Percentiles rank a stretch among this genome's conserved stretches.
Evolutionary conservation across 2,797 vertebrate species (phyloP).

Genomic region (Schizothorax lantsangensis): DNA sequence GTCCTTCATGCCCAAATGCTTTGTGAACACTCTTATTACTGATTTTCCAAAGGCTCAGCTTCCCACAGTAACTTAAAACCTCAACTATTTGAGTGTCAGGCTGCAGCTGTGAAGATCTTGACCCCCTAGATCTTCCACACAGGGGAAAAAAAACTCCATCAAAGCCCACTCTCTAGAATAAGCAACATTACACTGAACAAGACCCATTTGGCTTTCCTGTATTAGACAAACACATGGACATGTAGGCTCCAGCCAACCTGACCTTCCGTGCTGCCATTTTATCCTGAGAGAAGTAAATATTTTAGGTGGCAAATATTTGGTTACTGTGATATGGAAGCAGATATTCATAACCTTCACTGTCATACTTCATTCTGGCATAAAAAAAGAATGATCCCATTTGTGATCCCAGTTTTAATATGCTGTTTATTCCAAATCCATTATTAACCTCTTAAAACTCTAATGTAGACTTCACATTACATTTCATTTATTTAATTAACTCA

Average conservation of each 20-base stretch:
- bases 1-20: slow-evolving; percentile 11
- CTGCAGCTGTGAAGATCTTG: slow-evolving; percentile 54
- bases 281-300: neutral
- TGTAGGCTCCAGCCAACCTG: neutral
- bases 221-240: slow-evolving; percentile 3
- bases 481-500: neutral
- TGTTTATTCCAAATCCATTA: neutral
- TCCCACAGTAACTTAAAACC: slow-evolving; percentile 54
- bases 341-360: neutral
- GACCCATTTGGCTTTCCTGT: neutral
- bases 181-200: slow-evolving; percentile 10
- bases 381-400: neutral
- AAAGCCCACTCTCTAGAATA: slow-evolving; percentile 18
- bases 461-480: neutral
- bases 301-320: neutral
- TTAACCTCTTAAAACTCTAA: neutral
- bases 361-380: neutral
- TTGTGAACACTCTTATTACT: slow-evolving; percentile 38
- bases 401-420: neutral
- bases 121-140: slow-evolving; percentile 23
- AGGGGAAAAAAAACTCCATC: neutral
- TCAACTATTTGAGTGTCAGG: slow-evolving; percentile 46
- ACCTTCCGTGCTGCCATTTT: neutral
- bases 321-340: neutral
- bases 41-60: slow-evolving; percentile 50